phyloP scores from a whole-genome alignment of 1,140 invertebrate genomes.

The Drosophila kepulauana region DNA sequence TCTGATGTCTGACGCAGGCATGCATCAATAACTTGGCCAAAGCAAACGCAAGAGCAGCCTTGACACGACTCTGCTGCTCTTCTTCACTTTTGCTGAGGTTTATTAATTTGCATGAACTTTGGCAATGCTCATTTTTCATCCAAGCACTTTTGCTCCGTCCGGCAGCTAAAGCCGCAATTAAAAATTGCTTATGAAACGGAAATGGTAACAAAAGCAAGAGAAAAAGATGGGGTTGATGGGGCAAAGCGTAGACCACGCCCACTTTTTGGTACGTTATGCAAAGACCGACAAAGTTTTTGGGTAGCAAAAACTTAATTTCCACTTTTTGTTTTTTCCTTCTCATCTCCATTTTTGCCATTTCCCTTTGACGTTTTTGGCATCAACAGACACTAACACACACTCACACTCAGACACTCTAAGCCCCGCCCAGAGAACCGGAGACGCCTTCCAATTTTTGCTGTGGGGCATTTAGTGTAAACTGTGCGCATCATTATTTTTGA shows the following conservation, averaged over 20 bases:
- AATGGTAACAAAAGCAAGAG: slow-evolving; percentile 56
- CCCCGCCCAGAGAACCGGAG: background rate
- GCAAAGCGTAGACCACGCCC: slow-evolving; percentile 24
- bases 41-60: slow-evolving; percentile 26
- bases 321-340: slow-evolving; percentile 24
- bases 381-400: background rate
- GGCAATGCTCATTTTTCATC: slow-evolving; percentile 75
- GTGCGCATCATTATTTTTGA: slow-evolving; percentile 80
- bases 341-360: slow-evolving; percentile 40
- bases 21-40: slow-evolving; percentile 71
- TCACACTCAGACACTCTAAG: background rate
- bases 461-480: slow-evolving; percentile 72
- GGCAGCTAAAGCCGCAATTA: slow-evolving; percentile 76
- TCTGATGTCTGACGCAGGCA: slow-evolving; percentile 23
- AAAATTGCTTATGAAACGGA: slow-evolving; percentile 80
- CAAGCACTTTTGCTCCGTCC: slow-evolving; percentile 30
- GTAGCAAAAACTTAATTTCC: slow-evolving; percentile 74
- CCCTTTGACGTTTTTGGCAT: slow-evolving; percentile 49
- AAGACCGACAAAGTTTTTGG: slow-evolving; percentile 61
- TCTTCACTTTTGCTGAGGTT: slow-evolving; percentile 47
- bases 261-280: slow-evolving; percentile 52
- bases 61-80: slow-evolving; percentile 9
- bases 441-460: slow-evolving; percentile 21
- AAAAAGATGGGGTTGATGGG: background rate
- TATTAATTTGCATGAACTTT: slow-evolving; percentile 81